Evolutionary conservation across 2,113 vertebrate species (phyloP).

Genomic region (Motacilla tschutschensis): DNA sequence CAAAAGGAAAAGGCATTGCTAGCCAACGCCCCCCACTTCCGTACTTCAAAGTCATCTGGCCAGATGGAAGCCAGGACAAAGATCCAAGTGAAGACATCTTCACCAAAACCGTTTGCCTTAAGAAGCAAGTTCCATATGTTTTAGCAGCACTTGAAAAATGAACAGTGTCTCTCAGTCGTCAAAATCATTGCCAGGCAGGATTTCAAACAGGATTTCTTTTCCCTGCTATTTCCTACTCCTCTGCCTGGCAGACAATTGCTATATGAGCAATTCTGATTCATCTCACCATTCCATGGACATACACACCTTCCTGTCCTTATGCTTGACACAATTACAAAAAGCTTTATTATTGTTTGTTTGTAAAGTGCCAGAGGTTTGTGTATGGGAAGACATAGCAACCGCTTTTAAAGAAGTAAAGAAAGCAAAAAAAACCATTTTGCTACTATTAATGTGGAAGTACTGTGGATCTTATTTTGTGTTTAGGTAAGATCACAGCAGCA

Average conservation of each 20-base stretch:
- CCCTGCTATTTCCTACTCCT: not conserved
- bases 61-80: not conserved
- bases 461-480: slow-evolving; percentile 21
- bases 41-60: not conserved
- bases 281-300: not conserved
- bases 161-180: not conserved
- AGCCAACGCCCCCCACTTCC: not conserved
- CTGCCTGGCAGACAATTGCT: not conserved
- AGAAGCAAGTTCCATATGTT: not conserved
- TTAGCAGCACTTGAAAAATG: not conserved
- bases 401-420: not conserved
- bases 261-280: not conserved
- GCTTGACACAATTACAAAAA: not conserved
- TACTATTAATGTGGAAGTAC: slow-evolving; percentile 7
- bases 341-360: not conserved
- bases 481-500: slow-evolving; percentile 53
- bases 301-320: not conserved
- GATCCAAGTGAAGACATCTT: not conserved
- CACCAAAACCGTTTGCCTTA: not conserved
- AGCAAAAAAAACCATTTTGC: not conserved
- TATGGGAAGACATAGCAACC: not conserved
- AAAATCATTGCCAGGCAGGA: not conserved
- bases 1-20: not conserved
- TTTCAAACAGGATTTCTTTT: not conserved
- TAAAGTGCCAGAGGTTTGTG: not conserved